Conservation (phyloP, 1,140 invertebrate genomes). For the Metaphire vulgaris region DNA sequence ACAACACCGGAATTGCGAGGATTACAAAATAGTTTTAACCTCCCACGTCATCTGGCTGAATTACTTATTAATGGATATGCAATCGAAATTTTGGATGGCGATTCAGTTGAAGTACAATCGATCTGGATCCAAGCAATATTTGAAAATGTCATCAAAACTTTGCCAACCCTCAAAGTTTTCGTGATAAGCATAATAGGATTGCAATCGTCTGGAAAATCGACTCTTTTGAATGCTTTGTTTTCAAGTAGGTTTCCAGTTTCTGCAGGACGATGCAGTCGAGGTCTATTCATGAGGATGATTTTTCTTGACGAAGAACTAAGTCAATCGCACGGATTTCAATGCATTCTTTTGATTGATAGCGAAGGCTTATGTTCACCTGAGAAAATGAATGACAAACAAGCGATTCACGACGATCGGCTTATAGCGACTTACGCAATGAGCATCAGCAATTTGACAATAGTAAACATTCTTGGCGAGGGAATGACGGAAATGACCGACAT, state of each 20-base stretch:
- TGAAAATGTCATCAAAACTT: background rate
- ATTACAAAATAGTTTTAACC: background rate
- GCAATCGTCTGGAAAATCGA: slow-evolving; percentile 26
- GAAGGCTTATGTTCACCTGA: background rate
- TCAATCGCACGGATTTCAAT: background rate
- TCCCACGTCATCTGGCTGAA: background rate
- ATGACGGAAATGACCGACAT: background rate
- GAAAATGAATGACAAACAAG: background rate
- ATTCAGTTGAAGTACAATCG: background rate
- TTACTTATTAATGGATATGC: slow-evolving; percentile 8
- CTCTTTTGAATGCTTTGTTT: slow-evolving; percentile 26
- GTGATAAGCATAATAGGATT: slow-evolving; percentile 22
- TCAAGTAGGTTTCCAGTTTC: slow-evolving; percentile 22
- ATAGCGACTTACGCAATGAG: background rate
- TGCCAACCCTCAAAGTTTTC: slow-evolving; percentile 1
- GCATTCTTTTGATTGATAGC: background rate
- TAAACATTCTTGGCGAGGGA: background rate
- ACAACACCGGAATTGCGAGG: background rate
- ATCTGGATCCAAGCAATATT: background rate
- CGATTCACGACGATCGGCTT: background rate
- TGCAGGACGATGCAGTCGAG: slow-evolving; percentile 28
- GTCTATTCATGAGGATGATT: slow-evolving; percentile 17
- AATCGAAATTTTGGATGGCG: slow-evolving; percentile 16
- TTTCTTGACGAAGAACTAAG: background rate
- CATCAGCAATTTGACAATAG: background rate